Percentiles rank a stretch among this genome's conserved stretches.
phyloP scores from a whole-genome alignment of 2,797 vertebrate genomes.

The Knipowitschia caucasica region DNA sequence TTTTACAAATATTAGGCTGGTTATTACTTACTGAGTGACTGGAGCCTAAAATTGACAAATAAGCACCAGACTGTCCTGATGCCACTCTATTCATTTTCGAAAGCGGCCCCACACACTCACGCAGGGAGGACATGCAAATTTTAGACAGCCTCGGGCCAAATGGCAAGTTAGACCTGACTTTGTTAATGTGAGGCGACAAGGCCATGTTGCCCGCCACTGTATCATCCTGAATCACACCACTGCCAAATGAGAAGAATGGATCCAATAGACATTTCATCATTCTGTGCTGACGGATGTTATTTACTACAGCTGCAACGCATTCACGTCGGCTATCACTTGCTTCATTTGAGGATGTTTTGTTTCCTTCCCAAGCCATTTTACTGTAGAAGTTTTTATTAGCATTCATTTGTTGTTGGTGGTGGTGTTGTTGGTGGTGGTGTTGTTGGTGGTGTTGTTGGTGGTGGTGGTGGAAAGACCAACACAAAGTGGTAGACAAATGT shows the following conservation, averaged over 20 bases:
- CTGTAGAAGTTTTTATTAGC: too few relatives aligned
- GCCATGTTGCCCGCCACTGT: slow-evolving; percentile 1
- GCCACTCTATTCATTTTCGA: slow-evolving; percentile 1
- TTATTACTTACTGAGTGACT: neutral
- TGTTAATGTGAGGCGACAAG: slow-evolving; percentile 6
- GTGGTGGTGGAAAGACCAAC: too few relatives aligned
- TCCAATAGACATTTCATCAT: neutral
- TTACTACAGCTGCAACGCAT: neutral
- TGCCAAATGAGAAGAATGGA: slow-evolving; percentile 3
- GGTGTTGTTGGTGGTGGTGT: too few relatives aligned
- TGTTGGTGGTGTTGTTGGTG: too few relatives aligned
- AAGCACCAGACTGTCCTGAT: neutral
- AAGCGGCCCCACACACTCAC: neutral
- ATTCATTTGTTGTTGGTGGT: too few relatives aligned
- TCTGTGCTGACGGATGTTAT: neutral
- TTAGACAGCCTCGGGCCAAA: slow-evolving; percentile 8
- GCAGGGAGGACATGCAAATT: slow-evolving; percentile 5
- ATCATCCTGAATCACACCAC: slow-evolving; percentile 3
- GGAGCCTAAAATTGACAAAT: neutral
- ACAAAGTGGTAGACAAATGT: too few relatives aligned
- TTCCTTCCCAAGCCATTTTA: too few relatives aligned
- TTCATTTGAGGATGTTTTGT: too few relatives aligned
- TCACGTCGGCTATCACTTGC: neutral
- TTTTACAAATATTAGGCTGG: neutral
- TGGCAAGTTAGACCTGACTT: slow-evolving; percentile 4